A percentile compares a stretch with the other conserved stretches of the same genome.
These are phyloP conservation scores for Adineta ricciae DNA, from an alignment of 2,888 invertebrate species.

Conservation along the genomic window DNA sequence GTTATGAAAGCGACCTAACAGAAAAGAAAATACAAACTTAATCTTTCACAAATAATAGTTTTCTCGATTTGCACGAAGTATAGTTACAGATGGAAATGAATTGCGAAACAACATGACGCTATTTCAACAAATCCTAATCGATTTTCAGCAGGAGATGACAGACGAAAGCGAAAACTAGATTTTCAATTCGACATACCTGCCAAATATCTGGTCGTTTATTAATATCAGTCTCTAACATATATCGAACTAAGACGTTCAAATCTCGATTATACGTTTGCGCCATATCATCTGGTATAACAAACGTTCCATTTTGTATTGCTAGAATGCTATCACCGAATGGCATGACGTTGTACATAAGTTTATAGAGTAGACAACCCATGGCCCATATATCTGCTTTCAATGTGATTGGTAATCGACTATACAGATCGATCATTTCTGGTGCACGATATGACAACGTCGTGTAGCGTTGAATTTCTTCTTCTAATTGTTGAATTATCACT, in stretches of 20 bases:
- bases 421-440: conserved; percentile 86
- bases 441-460: conserved; percentile 78
- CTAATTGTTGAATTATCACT: conserved; percentile 60
- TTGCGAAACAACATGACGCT: too few species aligned
- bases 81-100: too few species aligned
- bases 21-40: neutral
- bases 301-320: conserved; percentile 78
- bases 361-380: conserved; percentile 74
- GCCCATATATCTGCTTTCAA: conserved; percentile 66
- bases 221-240: conserved; percentile 72
- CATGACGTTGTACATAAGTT: conserved; percentile 74
- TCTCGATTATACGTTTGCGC: conserved; percentile 22
- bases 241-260: conserved; percentile 43
- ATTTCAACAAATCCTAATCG: too few species aligned
- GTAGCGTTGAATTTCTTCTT: conserved; percentile 54
- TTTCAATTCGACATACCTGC: conserved; percentile 50
- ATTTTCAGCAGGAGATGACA: too few species aligned
- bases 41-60: neutral
- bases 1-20: conserved; percentile 60
- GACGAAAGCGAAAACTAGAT: neutral
- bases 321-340: conserved; percentile 84
- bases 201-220: conserved; percentile 74
- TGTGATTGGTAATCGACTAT: conserved; percentile 68
- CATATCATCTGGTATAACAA: conserved; percentile 60
- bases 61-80: too few species aligned